Conservation (phyloP, 2,113 vertebrate species). For the Fulica atra region DNA sequence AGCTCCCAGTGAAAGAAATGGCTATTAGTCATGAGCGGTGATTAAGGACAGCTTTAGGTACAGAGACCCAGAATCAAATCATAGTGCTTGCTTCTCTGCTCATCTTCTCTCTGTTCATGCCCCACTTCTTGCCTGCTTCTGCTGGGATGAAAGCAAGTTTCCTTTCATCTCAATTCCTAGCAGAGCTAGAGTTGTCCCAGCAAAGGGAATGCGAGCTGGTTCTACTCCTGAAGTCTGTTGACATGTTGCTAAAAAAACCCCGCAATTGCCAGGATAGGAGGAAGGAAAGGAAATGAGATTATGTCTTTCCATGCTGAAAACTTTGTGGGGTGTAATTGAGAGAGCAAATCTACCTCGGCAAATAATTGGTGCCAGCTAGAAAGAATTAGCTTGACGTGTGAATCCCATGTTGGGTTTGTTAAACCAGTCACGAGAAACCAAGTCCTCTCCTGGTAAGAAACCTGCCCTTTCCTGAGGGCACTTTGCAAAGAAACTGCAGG, state of each 20-base stretch:
- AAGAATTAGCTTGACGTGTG: background rate
- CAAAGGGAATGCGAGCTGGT: conserved; percentile 9
- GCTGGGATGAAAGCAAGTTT: conserved; percentile 47
- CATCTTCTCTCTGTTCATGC: conserved; percentile 26
- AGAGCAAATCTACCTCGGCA: background rate
- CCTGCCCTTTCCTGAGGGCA: background rate
- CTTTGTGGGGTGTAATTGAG: background rate
- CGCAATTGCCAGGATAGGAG: background rate
- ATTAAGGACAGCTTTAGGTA: conserved; percentile 48
- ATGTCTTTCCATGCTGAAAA: conserved; percentile 5
- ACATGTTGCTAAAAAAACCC: background rate
- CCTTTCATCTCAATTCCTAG: conserved; percentile 65
- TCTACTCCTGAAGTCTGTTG: conserved; percentile 41
- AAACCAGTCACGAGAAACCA: background rate
- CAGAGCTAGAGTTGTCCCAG: conserved; percentile 46
- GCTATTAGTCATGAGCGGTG: conserved; percentile 41
- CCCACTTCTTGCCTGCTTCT: conserved; percentile 54
- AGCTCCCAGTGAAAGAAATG: conserved; percentile 29
- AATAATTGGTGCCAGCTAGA: conserved; percentile 2
- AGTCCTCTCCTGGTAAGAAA: background rate
- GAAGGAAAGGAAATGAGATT: background rate
- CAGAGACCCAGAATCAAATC: conserved; percentile 38
- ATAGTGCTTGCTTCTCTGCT: conserved; percentile 7
- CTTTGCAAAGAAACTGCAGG: background rate
- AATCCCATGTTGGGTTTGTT: background rate